Base-by-base conservation (phyloP, 2,113 vertebrate genomes). In the Strix aluco region DNA sequence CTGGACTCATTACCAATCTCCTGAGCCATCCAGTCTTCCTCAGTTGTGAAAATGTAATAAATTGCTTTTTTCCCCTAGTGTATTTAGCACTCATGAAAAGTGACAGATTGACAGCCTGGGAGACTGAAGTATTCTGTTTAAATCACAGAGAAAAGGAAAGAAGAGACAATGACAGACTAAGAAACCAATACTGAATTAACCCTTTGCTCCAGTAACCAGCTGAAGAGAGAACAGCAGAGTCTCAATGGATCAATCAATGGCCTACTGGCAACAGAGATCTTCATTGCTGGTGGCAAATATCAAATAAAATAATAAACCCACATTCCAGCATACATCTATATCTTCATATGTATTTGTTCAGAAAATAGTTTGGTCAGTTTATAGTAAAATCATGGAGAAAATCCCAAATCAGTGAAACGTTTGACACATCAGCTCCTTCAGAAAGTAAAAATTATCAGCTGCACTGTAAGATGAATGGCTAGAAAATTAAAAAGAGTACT, bases 61-160 rank as follows among this genome's bases (percentile, higher is more conserved):
- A 95, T 89, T 80, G 70, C 34, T 22, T 94, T 96, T 86, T 73
- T 21, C 14, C 49, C 86, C 92, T 30, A 12, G 65, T 73, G 88
- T 91, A 94, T 95, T 95, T 94, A 96, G 65, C n/a, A 36, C 88
- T 95, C 78, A 82, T 72, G 89, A 42, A 84, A 94, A 85, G 40
- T 80, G 83, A 92, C 77, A 94, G 86, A 94, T 26, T 92, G 91
- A 89, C 84, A 95, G 49, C n/a, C 72, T 84, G 49, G 42, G 62
- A 96, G 29, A 86, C 66, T 88, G 74, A 73, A 70, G 70, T 27
- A 51, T 66, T 94, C 73, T 51, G 46, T 73, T 87, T 77, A 86
- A 89, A 91, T 82, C 84, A 77, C 38, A 86, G 55, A 70, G 51
- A 83, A 96, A 80, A 42, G 38, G 34, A 42, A 85, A 80, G 69